Conservation (phyloP, 53 echinoderm and acorn worm genomes). For the Crossaster papposus region DNA sequence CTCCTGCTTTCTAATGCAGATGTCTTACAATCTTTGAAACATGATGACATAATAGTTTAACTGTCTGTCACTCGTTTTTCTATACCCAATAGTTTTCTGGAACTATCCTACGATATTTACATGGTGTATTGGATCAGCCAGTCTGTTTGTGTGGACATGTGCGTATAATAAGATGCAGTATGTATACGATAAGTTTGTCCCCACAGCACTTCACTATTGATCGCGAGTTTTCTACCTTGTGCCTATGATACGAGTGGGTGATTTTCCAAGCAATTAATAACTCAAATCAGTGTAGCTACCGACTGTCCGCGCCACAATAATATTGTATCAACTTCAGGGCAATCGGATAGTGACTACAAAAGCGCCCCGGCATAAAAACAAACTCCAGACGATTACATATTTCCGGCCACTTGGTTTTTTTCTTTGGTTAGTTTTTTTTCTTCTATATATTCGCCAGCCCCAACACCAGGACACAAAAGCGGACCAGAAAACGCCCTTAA, state of each 20-base stretch:
- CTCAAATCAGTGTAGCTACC: slow-evolving; percentile 18
- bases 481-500: slow-evolving; percentile 34
- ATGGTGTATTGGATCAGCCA: background rate
- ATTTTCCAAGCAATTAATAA: slow-evolving; percentile 34
- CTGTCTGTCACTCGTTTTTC: background rate
- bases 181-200: background rate
- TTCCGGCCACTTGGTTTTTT: slow-evolving; percentile 47
- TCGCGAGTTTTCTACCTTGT: slow-evolving; percentile 1
- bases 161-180: background rate
- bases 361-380: background rate
- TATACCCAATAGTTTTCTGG: no score
- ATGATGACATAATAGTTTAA: no score
- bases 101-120: no score
- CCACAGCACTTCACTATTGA: background rate
- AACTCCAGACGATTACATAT: slow-evolving; percentile 39
- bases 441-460: background rate
- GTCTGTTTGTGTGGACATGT: background rate
- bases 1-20: no score
- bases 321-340: slow-evolving; percentile 47
- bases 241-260: slow-evolving; percentile 42
- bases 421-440: background rate
- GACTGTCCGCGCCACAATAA: slow-evolving; percentile 26
- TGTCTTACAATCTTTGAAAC: no score
- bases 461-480: slow-evolving; percentile 43
- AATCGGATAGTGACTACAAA: slow-evolving; percentile 13